These are phyloP conservation scores for Tyrannus savana DNA, from an alignment of 2,113 vertebrate genomes.

Conservation along the genomic window DNA sequence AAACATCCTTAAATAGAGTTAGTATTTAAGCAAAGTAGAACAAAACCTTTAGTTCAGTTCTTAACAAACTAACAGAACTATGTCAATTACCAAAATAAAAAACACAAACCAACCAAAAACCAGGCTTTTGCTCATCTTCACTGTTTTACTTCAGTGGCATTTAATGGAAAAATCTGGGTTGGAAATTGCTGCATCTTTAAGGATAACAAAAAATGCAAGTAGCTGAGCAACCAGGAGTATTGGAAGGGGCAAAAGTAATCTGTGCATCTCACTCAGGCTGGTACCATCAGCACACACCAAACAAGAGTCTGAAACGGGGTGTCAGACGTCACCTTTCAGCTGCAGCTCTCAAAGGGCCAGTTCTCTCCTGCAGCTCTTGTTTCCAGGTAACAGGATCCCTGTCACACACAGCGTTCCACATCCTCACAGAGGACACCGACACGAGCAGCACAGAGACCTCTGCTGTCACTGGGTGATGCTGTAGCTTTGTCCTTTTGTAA, in stretches of 20 bases:
- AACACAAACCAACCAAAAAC: too few relatives aligned
- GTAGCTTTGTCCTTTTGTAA: background rate
- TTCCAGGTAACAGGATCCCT: background rate
- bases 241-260: background rate
- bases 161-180: background rate
- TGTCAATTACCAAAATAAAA: background rate
- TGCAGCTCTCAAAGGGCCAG: background rate
- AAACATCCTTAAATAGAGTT: background rate
- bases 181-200: background rate
- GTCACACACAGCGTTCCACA: background rate
- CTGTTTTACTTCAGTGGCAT: background rate
- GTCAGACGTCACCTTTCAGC: background rate
- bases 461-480: background rate
- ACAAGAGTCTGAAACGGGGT: background rate
- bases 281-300: background rate
- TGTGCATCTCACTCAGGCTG: background rate
- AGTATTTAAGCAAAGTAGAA: background rate
- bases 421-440: background rate
- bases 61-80: background rate
- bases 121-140: background rate
- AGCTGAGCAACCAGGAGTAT: background rate
- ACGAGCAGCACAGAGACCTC: background rate
- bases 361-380: background rate
- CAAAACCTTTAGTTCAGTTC: background rate
- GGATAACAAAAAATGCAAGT: background rate